Conservation (phyloP, 2,113 vertebrate genomes). For the Sisor rabdophorus region DNA sequence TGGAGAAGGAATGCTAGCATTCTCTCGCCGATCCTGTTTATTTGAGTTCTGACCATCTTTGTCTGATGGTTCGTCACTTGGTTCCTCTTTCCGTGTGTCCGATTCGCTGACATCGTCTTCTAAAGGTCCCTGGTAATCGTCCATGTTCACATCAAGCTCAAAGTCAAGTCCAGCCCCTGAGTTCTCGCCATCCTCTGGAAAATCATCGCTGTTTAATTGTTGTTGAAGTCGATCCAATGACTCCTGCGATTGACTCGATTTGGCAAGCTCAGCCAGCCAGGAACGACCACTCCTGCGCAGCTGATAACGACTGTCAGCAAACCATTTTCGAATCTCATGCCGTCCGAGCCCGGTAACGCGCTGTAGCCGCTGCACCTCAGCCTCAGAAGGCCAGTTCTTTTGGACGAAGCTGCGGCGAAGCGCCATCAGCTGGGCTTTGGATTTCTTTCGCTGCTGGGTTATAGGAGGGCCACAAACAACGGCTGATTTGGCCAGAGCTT, state of each 20-base stretch:
- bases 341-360: constrained; percentile 61
- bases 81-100: constrained; percentile 6
- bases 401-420: constrained; percentile 47
- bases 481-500: not conserved
- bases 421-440: constrained; percentile 47
- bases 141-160: not conserved
- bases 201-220: constrained; percentile 9
- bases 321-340: constrained; percentile 56
- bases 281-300: constrained; percentile 43
- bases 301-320: constrained; percentile 54
- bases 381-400: constrained; percentile 53
- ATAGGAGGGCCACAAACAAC: not conserved
- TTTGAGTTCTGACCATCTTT: constrained; percentile 18
- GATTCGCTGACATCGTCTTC: not conserved
- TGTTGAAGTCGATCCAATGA: not conserved
- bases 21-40: constrained; percentile 11
- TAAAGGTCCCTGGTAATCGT: constrained; percentile 11
- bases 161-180: constrained; percentile 28
- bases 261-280: constrained; percentile 19
- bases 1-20: constrained; percentile 8
- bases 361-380: constrained; percentile 62
- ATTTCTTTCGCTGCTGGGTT: constrained; percentile 47
- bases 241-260: not conserved
- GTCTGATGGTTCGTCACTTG: not conserved
- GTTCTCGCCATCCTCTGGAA: constrained; percentile 16